Percentiles rank a stretch among this genome's conserved stretches.
Evolutionary conservation across 1,140 invertebrate species (phyloP).

Genomic region (Calycopis cecrops): DNA sequence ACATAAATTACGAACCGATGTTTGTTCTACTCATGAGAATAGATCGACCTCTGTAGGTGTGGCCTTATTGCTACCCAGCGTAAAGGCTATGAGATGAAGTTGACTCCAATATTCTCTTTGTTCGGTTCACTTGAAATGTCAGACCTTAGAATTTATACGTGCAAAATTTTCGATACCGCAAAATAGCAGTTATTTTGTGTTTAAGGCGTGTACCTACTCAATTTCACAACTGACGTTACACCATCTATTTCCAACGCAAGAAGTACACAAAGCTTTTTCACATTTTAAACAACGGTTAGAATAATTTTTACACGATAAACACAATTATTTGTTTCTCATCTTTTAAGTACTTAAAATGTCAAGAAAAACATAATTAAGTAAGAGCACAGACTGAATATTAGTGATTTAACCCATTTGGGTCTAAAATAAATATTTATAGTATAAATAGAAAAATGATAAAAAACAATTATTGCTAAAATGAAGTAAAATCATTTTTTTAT

Average conservation of each 20-base stretch:
- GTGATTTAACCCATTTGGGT: too few species aligned
- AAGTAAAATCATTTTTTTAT: too few species aligned
- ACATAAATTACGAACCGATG: too few species aligned
- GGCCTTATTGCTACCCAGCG: constrained; percentile 29
- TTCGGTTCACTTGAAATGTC: constrained; percentile 47
- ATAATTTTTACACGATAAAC: neutral
- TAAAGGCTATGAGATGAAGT: constrained; percentile 32
- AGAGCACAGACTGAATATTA: too few species aligned
- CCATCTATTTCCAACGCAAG: constrained; percentile 12
- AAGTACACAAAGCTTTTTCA: constrained; percentile 1
- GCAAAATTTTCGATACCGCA: constrained; percentile 43
- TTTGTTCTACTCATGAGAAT: constrained; percentile 6
- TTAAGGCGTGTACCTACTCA: constrained; percentile 16
- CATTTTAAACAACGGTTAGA: constrained; percentile 3
- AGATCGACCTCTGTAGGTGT: constrained; percentile 18
- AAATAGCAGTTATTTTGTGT: constrained; percentile 22
- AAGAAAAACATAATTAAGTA: too few species aligned
- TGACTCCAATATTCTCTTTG: constrained; percentile 44
- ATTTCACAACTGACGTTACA: constrained; percentile 16
- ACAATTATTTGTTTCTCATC: too few species aligned
- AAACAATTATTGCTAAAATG: too few species aligned
- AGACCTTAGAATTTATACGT: constrained; percentile 41
- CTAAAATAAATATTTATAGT: too few species aligned
- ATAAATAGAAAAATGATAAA: too few species aligned
- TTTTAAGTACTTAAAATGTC: too few species aligned